Evolutionary conservation across 30 jellyfish, hydroid and myxozoan genomes (phyloP).

Genomic region (Mastigias papua): DNA sequence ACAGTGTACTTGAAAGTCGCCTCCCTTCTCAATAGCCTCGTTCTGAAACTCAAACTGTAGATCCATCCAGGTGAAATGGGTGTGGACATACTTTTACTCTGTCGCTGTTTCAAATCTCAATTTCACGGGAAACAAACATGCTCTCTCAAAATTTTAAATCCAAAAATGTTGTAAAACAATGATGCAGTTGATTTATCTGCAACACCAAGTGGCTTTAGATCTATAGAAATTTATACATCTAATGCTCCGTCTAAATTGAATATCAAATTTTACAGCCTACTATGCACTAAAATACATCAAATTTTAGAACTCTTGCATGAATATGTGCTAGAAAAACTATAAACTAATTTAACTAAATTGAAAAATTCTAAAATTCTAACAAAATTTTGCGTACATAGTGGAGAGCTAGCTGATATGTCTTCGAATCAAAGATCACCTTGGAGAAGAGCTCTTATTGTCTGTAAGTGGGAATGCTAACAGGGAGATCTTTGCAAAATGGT

Average conservation of each 20-base stretch:
- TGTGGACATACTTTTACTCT: background rate
- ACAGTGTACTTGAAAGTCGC: no score
- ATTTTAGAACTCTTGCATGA: background rate
- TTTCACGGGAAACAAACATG: no score
- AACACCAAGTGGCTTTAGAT: background rate
- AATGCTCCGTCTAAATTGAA: background rate
- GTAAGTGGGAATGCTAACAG: no score
- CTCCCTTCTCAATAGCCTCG: background rate
- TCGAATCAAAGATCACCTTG: no score
- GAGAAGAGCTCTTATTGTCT: no score
- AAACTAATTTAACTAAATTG: background rate
- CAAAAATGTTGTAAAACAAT: no score
- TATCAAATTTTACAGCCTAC: background rate
- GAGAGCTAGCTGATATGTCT: background rate
- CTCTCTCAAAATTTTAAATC: no score
- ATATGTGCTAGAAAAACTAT: background rate
- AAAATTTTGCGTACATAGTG: background rate
- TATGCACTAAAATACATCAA: background rate
- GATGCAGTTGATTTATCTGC: no score
- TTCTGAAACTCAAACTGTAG: background rate
- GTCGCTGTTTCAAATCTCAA: background rate
- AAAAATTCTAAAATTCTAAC: background rate
- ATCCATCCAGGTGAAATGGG: background rate
- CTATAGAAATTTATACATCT: background rate
- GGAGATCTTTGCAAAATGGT: no score